Percentiles rank a stretch among this genome's conserved stretches.
phyloP scores from a whole-genome alignment of 2,113 vertebrate genomes.

The Geococcyx californianus region DNA sequence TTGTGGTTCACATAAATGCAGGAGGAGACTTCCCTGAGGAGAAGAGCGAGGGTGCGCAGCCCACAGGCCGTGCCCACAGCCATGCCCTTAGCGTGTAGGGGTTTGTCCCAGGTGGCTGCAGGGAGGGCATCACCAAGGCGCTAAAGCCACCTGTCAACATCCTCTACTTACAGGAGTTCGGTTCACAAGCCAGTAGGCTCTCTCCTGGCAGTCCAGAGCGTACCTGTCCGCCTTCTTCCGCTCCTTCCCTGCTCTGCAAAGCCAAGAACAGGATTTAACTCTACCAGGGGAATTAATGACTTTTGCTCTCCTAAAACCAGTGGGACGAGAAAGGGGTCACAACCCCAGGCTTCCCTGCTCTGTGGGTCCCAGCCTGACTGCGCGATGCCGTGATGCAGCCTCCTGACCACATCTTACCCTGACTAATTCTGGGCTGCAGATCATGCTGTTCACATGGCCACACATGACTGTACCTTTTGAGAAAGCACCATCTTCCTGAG shows the following conservation, averaged over 20 bases:
- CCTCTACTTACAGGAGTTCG: slow-evolving; percentile 85
- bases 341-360: neutral
- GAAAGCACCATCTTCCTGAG: neutral
- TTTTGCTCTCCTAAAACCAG: neutral
- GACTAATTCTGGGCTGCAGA: neutral
- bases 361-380: accelerated
- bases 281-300: neutral
- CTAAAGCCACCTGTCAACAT: accelerated
- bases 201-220: slow-evolving; percentile 94
- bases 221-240: slow-evolving; percentile 92
- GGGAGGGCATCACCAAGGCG: neutral
- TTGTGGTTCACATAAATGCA: neutral
- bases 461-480: neutral
- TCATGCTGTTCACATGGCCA: neutral
- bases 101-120: neutral
- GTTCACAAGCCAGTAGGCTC: slow-evolving; percentile 97
- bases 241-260: slow-evolving; percentile 90
- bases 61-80: accelerated
- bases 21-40: neutral
- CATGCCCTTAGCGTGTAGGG: accelerated
- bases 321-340: neutral
- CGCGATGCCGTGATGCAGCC: accelerated
- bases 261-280: neutral
- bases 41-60: neutral
- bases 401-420: neutral